These are phyloP conservation scores for Neoascia interrupta DNA, from an alignment of 2,888 invertebrate genomes.

Conservation along the genomic window DNA sequence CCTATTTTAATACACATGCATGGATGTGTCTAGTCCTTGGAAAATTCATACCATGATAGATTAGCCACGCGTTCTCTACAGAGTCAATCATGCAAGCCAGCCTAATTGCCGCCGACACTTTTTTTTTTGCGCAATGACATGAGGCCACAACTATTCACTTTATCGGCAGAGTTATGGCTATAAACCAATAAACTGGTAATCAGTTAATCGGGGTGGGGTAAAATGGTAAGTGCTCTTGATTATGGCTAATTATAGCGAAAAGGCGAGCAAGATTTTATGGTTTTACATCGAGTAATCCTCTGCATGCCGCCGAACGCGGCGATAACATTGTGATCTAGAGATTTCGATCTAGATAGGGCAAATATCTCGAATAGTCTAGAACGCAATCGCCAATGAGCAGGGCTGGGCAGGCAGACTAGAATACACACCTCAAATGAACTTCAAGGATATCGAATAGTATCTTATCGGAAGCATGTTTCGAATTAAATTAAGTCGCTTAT, in stretches of 20 bases:
- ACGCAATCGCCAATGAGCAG: too few species aligned
- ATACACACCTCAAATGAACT: too few species aligned
- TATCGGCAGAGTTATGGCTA: slow-evolving; percentile 14
- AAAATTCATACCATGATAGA: too few species aligned
- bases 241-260: neutral
- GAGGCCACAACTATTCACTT: neutral
- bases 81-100: slow-evolving; percentile 12
- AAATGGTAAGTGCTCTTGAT: slow-evolving; percentile 26
- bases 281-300: slow-evolving; percentile 3
- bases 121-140: neutral
- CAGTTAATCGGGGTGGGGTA: neutral
- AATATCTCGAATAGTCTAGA: neutral
- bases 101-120: slow-evolving; percentile 32
- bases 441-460: too few species aligned
- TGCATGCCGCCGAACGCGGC: neutral
- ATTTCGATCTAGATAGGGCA: neutral
- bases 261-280: neutral
- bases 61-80: too few species aligned
- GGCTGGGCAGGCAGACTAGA: too few species aligned
- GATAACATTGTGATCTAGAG: neutral
- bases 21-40: too few species aligned
- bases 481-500: too few species aligned
- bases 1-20: too few species aligned
- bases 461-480: too few species aligned
- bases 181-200: slow-evolving; percentile 21